Base-by-base conservation (phyloP, 2,797 vertebrate genomes). In the Chelidonichthys spinosus region DNA sequence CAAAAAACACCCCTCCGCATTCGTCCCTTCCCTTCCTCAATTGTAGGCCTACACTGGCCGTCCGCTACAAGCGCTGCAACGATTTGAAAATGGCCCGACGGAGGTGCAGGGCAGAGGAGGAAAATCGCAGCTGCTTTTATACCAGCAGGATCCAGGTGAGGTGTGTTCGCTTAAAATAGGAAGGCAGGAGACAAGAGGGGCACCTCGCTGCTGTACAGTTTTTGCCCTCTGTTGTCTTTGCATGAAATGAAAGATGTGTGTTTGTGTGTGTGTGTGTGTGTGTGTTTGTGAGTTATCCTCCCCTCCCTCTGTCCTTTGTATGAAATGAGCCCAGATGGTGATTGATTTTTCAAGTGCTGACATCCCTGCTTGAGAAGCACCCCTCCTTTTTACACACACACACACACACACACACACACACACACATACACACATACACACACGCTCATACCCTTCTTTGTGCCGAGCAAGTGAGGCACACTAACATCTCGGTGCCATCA, bases 311-410 rank as follows among this genome's bases (percentile, higher is more conserved):
- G 95, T 89, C 90, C 95, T 94, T 95, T 92, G 89, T 90, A 95
- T 95, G 96, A 96, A 96, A 96, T 94, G 95, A 97, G 97, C 96
- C 95, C 97, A 99, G 97, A 99, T 98, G 98, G 97, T 96, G 96
- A 98, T 96, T 97, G 97, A 96, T 97, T 99, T 98, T 96, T 97
- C 96, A 96, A 97, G 97, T 96, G 96, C 97, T 96, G 97, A 98
- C 97, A 97, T 97, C 97, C 96, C 96, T 96, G 97, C 97, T 96
- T 95, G 96, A 97, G 96, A 97, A 96, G 94, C 96, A 95, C 96
- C 97, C 91, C 97, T 89, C 91, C 97, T 89, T 86, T 88, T 74
- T 63, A 82, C 88, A 94, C 95, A 94, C 95, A 78, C 74, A 63
- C 67, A 63, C 37, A 62, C 63, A 60, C 72, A 72, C 70, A 64